Evolutionary conservation across 1,140 invertebrate species (phyloP), one percentile per base, ranked within the genome.

Genomic region (Homarus americanus): DNA sequence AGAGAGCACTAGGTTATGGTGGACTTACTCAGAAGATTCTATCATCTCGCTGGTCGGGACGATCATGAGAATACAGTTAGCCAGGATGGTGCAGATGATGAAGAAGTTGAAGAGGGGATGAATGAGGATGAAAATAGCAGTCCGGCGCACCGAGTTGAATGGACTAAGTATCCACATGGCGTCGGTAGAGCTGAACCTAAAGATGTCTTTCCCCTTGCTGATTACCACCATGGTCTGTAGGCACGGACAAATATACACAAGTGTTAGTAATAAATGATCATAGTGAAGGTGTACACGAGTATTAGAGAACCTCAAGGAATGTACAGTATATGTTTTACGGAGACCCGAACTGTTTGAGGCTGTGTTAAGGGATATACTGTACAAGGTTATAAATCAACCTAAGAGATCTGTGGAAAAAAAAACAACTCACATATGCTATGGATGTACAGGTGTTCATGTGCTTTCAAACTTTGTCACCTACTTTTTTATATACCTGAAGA

Each of bases 61-160:
- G 95, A 99, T 98, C 97, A 99, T 99, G 95, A 99, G 97, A 95
- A 99, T 97, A 96, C 98, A 99, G 96, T 99, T 99, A 95, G 97
- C 96, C 94, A 99, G 96, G 95, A 99, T 99, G 94, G 98, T 99
- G 93, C 97, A 97, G 95, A 99, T 99, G 95, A 99, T 99, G 96
- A 99, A 97, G 94, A 99, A 96, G 94, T 98, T 99, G 96, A 99
- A 99, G 94, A 98, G 95, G 94, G 98, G 98, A 96, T 99, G 98
- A 94, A 99, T 98, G 95, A 99, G 96, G 95, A 99, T 98, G 95
- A 98, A 99, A 95, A 99, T 98, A 94, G 98, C 98, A 94, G 98
- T 97, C 95, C 98, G 96, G 95, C 98, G 97, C 95, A 99, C 97
- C 93, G 98, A 98, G 96, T 99, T 99, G 96, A 99, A 99, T 93